Conservation (phyloP, 64 coral and sea anemone species). For the Montipora cactus region DNA sequence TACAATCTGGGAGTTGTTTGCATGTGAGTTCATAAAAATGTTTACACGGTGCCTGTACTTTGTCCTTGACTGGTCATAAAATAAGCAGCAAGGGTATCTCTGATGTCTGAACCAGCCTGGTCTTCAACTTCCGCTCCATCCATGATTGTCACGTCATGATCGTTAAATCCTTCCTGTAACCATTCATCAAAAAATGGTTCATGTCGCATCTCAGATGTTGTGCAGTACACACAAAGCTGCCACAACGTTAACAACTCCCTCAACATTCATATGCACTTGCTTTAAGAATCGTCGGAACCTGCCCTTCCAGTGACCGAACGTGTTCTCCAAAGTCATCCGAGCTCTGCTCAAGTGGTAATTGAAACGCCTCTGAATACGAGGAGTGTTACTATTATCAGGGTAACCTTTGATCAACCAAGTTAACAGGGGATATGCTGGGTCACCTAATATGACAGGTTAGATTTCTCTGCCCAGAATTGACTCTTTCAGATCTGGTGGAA, state of each 20-base stretch:
- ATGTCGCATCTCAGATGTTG: slow-evolving; percentile 58
- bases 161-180: slow-evolving; percentile 12
- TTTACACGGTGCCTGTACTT: not conserved
- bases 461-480: not conserved
- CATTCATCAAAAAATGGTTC: slow-evolving; percentile 50
- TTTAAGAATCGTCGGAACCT: slow-evolving; percentile 66
- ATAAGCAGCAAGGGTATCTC: not conserved
- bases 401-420: slow-evolving; percentile 45
- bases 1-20: not conserved
- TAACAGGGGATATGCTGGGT: not conserved
- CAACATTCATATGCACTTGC: slow-evolving; percentile 40
- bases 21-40: not conserved
- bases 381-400: not conserved
- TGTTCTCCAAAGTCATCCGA: not conserved
- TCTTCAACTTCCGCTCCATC: not conserved
- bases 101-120: not conserved
- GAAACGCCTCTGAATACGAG: not conserved
- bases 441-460: not conserved
- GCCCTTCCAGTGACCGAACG: slow-evolving; percentile 77
- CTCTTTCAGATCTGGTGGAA: not conserved
- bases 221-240: slow-evolving; percentile 76
- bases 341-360: not conserved
- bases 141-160: not conserved
- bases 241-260: slow-evolving; percentile 19
- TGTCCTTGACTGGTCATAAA: not conserved